Percentiles rank a stretch among this genome's conserved stretches.
These are phyloP conservation scores for Hippocampus zosterae DNA, from an alignment of 2,113 vertebrate species.

Conservation along the genomic window DNA sequence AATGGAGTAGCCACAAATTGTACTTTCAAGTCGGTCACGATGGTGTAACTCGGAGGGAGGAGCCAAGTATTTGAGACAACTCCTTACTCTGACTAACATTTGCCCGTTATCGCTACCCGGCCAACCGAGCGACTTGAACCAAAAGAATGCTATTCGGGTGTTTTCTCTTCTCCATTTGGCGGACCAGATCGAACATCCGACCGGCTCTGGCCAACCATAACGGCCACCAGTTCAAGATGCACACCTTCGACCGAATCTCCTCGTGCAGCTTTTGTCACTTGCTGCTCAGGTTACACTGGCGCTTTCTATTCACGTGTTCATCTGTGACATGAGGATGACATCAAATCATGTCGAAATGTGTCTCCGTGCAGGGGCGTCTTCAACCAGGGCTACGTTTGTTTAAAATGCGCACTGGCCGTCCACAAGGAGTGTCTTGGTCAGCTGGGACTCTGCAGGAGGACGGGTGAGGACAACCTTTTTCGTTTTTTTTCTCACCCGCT, in stretches of 20 bases:
- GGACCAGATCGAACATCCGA: conserved; percentile 83
- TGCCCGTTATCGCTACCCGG: background rate
- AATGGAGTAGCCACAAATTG: background rate
- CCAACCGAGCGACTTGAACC: too few species aligned
- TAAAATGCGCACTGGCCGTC: conserved; percentile 84
- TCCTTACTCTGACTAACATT: background rate
- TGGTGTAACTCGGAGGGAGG: too few species aligned
- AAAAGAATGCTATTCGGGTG: too few species aligned
- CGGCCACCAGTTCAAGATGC: conserved; percentile 88
- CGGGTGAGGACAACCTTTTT: conserved; percentile 64
- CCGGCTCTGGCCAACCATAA: conserved; percentile 83
- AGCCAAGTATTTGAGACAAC: background rate
- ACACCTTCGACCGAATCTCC: conserved; percentile 84
- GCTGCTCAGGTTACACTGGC: conserved; percentile 78
- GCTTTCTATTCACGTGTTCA: background rate
- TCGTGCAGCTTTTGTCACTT: conserved; percentile 87
- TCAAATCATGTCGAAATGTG: conserved; percentile 15
- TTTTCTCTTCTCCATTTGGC: background rate
- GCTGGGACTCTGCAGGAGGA: conserved; percentile 81
- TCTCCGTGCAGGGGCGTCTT: conserved; percentile 84
- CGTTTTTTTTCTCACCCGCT: conserved; percentile 8
- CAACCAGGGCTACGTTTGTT: conserved; percentile 92
- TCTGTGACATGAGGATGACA: background rate
- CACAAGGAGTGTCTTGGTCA: conserved; percentile 93
- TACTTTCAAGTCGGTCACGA: conserved; percentile 20